Base-by-base conservation (phyloP, 2,888 invertebrate genomes). In the Coleophora flavipennella region DNA sequence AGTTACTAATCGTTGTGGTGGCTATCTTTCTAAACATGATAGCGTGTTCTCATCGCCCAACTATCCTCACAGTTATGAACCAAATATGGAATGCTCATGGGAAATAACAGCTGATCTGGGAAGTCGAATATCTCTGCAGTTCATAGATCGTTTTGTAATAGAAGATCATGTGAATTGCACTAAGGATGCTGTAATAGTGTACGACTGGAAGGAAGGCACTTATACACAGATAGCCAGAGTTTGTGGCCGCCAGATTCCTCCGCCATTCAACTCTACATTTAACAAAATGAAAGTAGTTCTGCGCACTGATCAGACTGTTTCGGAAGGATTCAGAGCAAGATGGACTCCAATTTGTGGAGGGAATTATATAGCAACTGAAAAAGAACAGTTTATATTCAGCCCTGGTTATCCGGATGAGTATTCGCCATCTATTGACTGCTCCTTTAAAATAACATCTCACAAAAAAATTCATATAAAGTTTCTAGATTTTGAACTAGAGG, bases 31-130 rank as follows among this genome's bases (percentile, higher is more conserved):
- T 43, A 66, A 67, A 13, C 66, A 57, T 34, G 60, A 63, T 12
- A 78, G 71, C 35, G 53, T 62, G 13, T 79, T 92, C 45, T 51
- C 70, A 28, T 87, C 89, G 1, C 90, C 90, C 27, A 87, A 88
- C 51, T 92, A 87, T 67, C 90, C 90, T 0, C 74, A 76, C 48
- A 63, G 61, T 34, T 96, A 96, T 67, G 86, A 86, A n/a, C 85
- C 89, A 44, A 92, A 93, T 64, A 80, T 88, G 35, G 95, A 95
- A 71, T 95, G 95, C 57, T 72, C 85, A 6, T 96, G 95, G 95
- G 90, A 90, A 52, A 87, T 96, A 39, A 67, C 74, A 28, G 84
- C 89, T 0, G 75, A 86, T 0, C 50, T 78, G 27, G 94, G 94
- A 0, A 91, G 89, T 52, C 88, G 89, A 56, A 75, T 95, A 31